phyloP scores from a whole-genome alignment of 2,113 vertebrate species.

The Aegithalos caudatus region DNA sequence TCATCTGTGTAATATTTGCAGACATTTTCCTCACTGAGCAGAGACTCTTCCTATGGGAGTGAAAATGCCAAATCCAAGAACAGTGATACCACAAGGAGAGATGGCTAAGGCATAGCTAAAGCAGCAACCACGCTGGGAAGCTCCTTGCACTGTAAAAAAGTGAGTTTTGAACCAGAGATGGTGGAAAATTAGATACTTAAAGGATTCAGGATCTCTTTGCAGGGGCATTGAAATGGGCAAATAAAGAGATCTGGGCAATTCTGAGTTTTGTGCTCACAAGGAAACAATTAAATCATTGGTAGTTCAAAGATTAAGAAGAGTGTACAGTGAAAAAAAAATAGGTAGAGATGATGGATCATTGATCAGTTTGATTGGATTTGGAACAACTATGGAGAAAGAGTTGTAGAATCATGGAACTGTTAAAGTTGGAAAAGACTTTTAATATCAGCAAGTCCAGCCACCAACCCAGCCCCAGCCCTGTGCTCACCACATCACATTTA shows the following conservation, averaged over 20 bases:
- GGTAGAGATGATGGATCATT: background rate
- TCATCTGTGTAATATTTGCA: background rate
- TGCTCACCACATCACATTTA: background rate
- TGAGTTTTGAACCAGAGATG: background rate
- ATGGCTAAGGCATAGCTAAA: background rate
- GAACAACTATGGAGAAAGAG: background rate
- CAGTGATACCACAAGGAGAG: background rate
- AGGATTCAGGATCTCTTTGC: background rate
- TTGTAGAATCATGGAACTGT: rapidly evolving
- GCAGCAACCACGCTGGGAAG: background rate
- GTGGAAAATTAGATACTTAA: background rate
- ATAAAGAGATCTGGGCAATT: background rate
- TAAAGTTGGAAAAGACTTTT: background rate
- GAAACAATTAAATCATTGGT: background rate
- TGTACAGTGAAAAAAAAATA: background rate
- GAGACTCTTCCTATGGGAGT: background rate
- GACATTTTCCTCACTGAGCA: background rate
- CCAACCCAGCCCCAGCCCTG: rapidly evolving
- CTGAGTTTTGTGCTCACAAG: background rate
- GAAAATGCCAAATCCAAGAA: background rate
- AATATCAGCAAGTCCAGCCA: background rate
- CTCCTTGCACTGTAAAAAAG: background rate
- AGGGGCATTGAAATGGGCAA: background rate
- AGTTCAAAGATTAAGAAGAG: background rate
- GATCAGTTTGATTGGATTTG: background rate